Evolutionary conservation across 1,140 invertebrate genomes (phyloP).

Genomic region (Drosophila athabasca): DNA sequence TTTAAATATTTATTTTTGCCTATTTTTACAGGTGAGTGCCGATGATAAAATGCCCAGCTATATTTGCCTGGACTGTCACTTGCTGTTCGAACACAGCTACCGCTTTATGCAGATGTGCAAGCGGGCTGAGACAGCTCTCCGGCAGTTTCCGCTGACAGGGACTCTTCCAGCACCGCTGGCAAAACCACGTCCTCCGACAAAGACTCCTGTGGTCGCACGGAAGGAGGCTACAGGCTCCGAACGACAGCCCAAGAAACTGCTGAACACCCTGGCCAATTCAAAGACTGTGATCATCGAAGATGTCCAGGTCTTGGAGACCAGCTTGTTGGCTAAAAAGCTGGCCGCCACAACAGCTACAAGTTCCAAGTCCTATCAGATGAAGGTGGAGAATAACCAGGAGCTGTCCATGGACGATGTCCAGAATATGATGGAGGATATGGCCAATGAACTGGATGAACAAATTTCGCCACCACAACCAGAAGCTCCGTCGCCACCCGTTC

Average conservation of each 20-base stretch:
- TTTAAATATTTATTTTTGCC: no score
- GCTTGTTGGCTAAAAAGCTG: constrained; percentile 30
- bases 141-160: constrained; percentile 88
- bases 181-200: constrained; percentile 79
- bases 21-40: constrained; percentile 86
- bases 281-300: constrained; percentile 45
- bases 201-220: neutral
- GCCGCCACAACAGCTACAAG: constrained; percentile 1
- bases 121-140: constrained; percentile 88
- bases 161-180: constrained; percentile 85
- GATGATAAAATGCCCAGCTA: constrained; percentile 89
- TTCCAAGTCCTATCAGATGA: constrained; percentile 58
- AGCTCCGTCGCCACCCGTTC: neutral
- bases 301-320: constrained; percentile 51
- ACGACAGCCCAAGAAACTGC: constrained; percentile 49
- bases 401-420: constrained; percentile 77
- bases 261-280: constrained; percentile 57
- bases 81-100: constrained; percentile 88
- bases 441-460: constrained; percentile 40
- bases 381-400: constrained; percentile 76
- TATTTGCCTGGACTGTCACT: constrained; percentile 88
- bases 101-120: constrained; percentile 90
- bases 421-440: constrained; percentile 61
- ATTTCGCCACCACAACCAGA: neutral
- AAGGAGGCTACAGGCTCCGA: neutral